A percentile compares a stretch with the other conserved stretches of the same genome.
These are phyloP conservation scores for Candoia aspera DNA, from an alignment of 2,113 vertebrate genomes.

Conservation along the genomic window DNA sequence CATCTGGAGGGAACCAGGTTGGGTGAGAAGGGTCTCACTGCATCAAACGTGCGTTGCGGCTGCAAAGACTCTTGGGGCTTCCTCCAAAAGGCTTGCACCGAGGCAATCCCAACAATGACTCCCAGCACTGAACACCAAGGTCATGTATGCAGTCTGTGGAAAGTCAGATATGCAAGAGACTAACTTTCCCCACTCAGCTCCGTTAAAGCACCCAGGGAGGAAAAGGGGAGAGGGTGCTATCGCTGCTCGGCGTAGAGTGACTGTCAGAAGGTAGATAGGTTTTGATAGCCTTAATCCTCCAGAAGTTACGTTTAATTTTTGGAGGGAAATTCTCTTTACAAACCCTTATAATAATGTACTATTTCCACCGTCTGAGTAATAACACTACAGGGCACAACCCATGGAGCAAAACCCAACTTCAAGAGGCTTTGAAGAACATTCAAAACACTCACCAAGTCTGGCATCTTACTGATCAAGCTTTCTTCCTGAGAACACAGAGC, in stretches of 20 bases:
- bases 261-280: neutral
- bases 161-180: neutral
- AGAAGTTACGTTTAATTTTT: neutral
- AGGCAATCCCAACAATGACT: no score
- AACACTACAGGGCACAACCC: neutral
- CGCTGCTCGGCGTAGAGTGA: neutral
- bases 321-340: neutral
- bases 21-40: no score
- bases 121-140: neutral
- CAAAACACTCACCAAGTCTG: conserved; percentile 74
- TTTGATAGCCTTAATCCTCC: neutral
- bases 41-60: no score
- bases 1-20: no score
- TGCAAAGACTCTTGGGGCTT: no score
- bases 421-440: neutral
- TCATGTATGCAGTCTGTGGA: no score
- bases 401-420: neutral
- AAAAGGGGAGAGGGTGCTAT: neutral
- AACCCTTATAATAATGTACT: neutral
- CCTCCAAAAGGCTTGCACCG: no score
- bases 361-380: neutral
- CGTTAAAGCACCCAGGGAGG: neutral
- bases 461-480: conserved; percentile 76
- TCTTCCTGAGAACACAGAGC: conserved; percentile 78
- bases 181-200: neutral